A percentile compares a stretch with the other conserved stretches of the same genome.
These are phyloP conservation scores for Tyria jacobaeae DNA, from an alignment of 2,888 invertebrate genomes.

Conservation along the genomic window DNA sequence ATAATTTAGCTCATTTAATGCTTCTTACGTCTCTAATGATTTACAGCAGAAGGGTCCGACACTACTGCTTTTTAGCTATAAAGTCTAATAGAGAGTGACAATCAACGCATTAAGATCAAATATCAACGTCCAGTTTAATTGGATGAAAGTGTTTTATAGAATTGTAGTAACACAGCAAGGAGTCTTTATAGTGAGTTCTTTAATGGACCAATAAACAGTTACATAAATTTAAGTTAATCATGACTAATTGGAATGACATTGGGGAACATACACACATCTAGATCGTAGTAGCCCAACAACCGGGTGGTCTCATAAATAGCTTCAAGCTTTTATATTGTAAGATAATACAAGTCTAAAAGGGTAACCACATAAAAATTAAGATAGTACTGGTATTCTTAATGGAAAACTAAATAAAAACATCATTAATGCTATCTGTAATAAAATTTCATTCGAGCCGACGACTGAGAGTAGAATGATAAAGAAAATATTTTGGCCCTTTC, in stretches of 20 bases:
- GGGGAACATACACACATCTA: slow-evolving; percentile 58
- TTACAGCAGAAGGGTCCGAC: slow-evolving; percentile 49
- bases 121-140: slow-evolving; percentile 71
- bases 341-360: slow-evolving; percentile 73
- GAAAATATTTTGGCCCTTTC: slow-evolving; percentile 50
- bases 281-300: slow-evolving; percentile 47
- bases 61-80: slow-evolving; percentile 46
- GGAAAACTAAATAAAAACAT: slow-evolving; percentile 62
- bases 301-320: slow-evolving; percentile 78
- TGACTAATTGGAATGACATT: slow-evolving; percentile 80
- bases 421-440: slow-evolving; percentile 65
- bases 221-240: slow-evolving; percentile 84
- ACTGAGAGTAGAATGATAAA: slow-evolving; percentile 57
- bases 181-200: slow-evolving; percentile 74
- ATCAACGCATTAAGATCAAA: slow-evolving; percentile 60
- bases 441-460: slow-evolving; percentile 58
- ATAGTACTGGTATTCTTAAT: slow-evolving; percentile 68
- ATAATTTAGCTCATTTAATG: slow-evolving; percentile 47
- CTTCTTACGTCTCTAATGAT: slow-evolving; percentile 50
- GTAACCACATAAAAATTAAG: slow-evolving; percentile 77
- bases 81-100: slow-evolving; percentile 58
- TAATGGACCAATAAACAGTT: slow-evolving; percentile 81
- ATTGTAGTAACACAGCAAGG: slow-evolving; percentile 73
- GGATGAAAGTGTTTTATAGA: slow-evolving; percentile 78
- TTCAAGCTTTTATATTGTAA: slow-evolving; percentile 63